Percentiles rank a stretch among this genome's conserved stretches.
Evolutionary conservation across 1,140 invertebrate genomes (phyloP).

Genomic region (Stegodyphus dumicola): DNA sequence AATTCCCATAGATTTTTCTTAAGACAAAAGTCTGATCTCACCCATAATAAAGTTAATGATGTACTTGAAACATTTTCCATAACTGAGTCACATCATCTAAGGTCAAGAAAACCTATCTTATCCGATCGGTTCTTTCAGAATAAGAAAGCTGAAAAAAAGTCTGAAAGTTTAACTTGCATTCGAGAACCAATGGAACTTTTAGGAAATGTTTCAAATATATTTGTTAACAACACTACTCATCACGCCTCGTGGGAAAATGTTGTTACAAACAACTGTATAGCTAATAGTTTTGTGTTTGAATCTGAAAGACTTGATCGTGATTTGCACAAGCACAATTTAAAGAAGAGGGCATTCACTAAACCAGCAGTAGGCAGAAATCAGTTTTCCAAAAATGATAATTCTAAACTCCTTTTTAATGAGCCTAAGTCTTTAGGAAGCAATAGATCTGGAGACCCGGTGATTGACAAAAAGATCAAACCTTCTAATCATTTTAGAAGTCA

Average conservation of each 20-base stretch:
- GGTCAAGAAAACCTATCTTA: slow-evolving; percentile 30
- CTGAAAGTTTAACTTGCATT: slow-evolving; percentile 44
- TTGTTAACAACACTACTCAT: slow-evolving; percentile 63
- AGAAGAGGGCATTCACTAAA: slow-evolving; percentile 40
- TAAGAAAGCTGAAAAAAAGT: slow-evolving; percentile 47
- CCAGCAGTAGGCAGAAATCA: background rate
- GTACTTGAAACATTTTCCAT: slow-evolving; percentile 55
- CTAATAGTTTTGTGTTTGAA: slow-evolving; percentile 41
- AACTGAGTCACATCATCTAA: slow-evolving; percentile 61
- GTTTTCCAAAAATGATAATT: slow-evolving; percentile 9
- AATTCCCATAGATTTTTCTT: slow-evolving; percentile 64
- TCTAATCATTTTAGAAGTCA: slow-evolving; percentile 21
- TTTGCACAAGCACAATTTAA: slow-evolving; percentile 41
- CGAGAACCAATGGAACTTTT: slow-evolving; percentile 52
- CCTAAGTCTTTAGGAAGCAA: slow-evolving; percentile 29
- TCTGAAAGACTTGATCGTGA: slow-evolving; percentile 45
- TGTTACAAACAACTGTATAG: slow-evolving; percentile 33
- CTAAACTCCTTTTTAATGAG: slow-evolving; percentile 40
- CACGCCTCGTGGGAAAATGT: slow-evolving; percentile 58
- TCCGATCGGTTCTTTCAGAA: slow-evolving; percentile 41
- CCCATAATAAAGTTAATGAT: slow-evolving; percentile 64
- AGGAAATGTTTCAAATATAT: slow-evolving; percentile 48
- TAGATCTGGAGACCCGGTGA: background rate
- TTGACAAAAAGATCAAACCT: slow-evolving; percentile 27
- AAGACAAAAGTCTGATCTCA: slow-evolving; percentile 69